Percentiles rank a stretch among this genome's conserved stretches.
These are phyloP conservation scores for Ginglymostoma cirratum DNA, from an alignment of 2,113 vertebrate genomes.

Conservation along the genomic window DNA sequence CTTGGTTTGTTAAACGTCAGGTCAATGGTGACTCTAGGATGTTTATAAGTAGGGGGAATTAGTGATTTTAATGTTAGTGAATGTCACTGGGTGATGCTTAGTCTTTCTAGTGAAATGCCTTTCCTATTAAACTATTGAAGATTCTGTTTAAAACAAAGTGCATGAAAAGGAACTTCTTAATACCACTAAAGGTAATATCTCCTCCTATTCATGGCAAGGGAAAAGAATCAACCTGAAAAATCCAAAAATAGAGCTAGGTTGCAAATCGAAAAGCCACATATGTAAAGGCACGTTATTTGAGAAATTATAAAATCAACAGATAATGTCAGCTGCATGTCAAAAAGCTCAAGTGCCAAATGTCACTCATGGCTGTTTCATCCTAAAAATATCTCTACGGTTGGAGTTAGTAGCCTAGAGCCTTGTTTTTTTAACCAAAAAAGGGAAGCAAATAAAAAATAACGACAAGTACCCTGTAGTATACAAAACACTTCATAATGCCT, in stretches of 20 bases:
- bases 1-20: too few relatives aligned
- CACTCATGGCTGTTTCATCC: background rate
- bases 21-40: too few relatives aligned
- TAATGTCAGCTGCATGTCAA: background rate
- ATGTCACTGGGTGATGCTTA: too few relatives aligned
- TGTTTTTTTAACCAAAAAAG: background rate
- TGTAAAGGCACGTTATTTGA: background rate
- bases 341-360: constrained; percentile 24
- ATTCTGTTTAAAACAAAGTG: too few relatives aligned
- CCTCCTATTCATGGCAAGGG: background rate
- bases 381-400: background rate
- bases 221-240: background rate
- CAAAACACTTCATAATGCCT: background rate
- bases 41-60: too few relatives aligned
- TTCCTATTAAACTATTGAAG: too few relatives aligned
- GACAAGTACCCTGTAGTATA: background rate
- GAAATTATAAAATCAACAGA: background rate
- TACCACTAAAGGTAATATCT: background rate
- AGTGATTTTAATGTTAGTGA: too few relatives aligned
- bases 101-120: too few relatives aligned
- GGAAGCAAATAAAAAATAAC: background rate
- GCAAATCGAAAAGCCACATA: background rate
- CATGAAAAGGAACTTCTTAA: background rate
- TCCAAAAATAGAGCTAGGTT: background rate
- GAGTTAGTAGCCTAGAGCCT: background rate